A percentile compares a stretch with the other conserved stretches of the same genome.
Evolutionary conservation across 2,113 vertebrate species (phyloP).

Genomic region (Psittacara wagleri): DNA sequence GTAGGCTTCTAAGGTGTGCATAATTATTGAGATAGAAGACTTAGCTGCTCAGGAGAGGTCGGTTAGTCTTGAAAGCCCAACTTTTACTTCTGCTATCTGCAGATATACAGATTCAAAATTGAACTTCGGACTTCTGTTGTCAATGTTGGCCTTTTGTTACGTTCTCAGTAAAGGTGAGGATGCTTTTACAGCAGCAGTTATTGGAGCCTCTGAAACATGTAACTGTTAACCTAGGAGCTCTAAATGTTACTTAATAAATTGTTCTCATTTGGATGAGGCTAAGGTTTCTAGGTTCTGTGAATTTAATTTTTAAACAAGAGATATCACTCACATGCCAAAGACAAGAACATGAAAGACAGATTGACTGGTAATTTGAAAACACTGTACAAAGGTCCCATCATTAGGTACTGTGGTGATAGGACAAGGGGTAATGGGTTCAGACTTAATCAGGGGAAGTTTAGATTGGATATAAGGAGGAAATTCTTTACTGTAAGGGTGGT

Average conservation of each 20-base stretch:
- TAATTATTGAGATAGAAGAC: neutral
- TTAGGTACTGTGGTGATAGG: too few relatives aligned
- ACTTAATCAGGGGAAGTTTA: too few relatives aligned
- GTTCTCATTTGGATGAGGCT: neutral
- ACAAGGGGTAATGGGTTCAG: too few relatives aligned
- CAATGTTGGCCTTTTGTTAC: neutral
- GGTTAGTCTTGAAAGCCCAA: neutral
- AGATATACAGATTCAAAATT: neutral
- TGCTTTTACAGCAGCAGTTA: neutral
- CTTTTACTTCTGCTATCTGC: neutral
- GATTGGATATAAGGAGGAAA: too few relatives aligned
- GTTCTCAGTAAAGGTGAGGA: neutral
- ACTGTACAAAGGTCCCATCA: neutral
- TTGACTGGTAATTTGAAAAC: neutral
- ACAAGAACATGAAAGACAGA: neutral
- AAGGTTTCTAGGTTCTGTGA: neutral
- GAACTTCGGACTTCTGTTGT: neutral
- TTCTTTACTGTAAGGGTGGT: too few relatives aligned
- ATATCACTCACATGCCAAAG: neutral
- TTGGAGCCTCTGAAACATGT: neutral
- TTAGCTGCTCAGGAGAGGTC: neutral
- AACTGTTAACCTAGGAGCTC: neutral
- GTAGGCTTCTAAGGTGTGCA: neutral
- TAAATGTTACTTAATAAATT: neutral
- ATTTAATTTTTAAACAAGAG: neutral